These are phyloP conservation scores for Pipistrellus pygmaeus DNA, from an alignment of 2,797 vertebrate genomes.

Conservation along the genomic window DNA sequence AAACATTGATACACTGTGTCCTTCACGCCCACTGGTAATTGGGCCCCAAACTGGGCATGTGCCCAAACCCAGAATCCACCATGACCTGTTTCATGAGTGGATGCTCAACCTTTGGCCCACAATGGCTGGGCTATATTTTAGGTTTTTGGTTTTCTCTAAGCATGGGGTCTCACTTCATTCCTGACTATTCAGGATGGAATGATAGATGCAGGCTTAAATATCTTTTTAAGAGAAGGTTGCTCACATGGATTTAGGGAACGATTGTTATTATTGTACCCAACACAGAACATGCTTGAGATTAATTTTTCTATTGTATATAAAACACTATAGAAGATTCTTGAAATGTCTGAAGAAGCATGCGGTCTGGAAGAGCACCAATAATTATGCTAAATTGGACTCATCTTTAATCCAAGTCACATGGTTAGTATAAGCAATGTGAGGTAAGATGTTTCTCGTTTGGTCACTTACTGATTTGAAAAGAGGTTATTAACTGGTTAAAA, in stretches of 20 bases:
- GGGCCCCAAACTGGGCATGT: no score
- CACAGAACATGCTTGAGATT: neutral
- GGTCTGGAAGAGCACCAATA: slow-evolving; percentile 37
- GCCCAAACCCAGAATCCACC: no score
- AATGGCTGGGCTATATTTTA: neutral
- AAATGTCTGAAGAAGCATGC: slow-evolving; percentile 12
- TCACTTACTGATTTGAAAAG: slow-evolving; percentile 48
- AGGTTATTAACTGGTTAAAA: slow-evolving; percentile 2
- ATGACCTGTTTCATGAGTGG: no score
- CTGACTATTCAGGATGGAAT: neutral
- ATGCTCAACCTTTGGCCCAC: no score
- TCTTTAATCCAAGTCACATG: slow-evolving; percentile 55
- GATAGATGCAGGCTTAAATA: neutral
- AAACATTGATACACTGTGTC: no score
- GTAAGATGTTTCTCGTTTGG: neutral
- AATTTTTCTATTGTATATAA: neutral
- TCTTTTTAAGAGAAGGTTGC: slow-evolving; percentile 14
- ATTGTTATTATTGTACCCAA: slow-evolving; percentile 2
- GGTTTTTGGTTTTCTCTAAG: slow-evolving; percentile 6
- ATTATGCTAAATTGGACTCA: slow-evolving; percentile 36
- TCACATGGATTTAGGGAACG: neutral
- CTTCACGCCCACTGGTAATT: no score
- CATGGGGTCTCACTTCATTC: neutral
- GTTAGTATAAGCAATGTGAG: neutral
- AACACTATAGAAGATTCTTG: neutral